Evolutionary conservation across 2,113 vertebrate genomes (phyloP), one percentile per base, ranked within the genome.

Genomic region (Odocoileus hemionus): DNA sequence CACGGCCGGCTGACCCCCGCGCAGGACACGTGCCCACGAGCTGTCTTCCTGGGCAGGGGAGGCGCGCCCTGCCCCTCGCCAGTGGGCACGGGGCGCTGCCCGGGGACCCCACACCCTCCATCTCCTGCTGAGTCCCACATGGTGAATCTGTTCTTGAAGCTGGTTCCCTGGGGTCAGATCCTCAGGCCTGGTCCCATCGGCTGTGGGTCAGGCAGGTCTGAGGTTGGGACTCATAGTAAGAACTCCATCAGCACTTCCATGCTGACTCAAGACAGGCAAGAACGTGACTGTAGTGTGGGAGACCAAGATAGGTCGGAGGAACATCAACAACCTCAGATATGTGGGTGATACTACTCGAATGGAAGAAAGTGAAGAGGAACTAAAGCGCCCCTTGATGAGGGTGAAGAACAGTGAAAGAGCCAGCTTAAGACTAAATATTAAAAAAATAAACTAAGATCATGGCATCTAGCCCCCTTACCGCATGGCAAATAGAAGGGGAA

Each of bases 241-340:
- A 33, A 3, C 50, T n/a, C 9, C 6, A 39, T 6, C n/a, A 23
- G 67, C 0, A 0, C 5, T 39, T 39, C 3, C n/a, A 19, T 23
- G n/a, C n/a, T 12, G n/a, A 19, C n/a, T 36, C 64, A 36, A 36
- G 64, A 5, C 64, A 67, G 64, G 19, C n/a, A 23, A 36, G 19
- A 39, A 39, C 6, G 19, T 12, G 67, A 23, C 67, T 39, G n/a
- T 19, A 5, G 2, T 3, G 67, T 0, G 2, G n/a, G n/a, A 70
- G 19, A 70, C 67, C 67, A 70, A 23, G 67, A 12, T 0, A 6
- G 19, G 67, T n/a, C n/a, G 0, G 67, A 23, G 67, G 5, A 70
- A 23, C 67, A 19, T 7, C 52, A 0, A 70, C 9, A 1, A 2
- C 19, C 67, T 70, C 67, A 39, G 67, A 23, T 12, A 11, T 0